These are phyloP conservation scores for Drosophila pseudoobscura DNA, from an alignment of 1,140 invertebrate species.

Conservation along the genomic window DNA sequence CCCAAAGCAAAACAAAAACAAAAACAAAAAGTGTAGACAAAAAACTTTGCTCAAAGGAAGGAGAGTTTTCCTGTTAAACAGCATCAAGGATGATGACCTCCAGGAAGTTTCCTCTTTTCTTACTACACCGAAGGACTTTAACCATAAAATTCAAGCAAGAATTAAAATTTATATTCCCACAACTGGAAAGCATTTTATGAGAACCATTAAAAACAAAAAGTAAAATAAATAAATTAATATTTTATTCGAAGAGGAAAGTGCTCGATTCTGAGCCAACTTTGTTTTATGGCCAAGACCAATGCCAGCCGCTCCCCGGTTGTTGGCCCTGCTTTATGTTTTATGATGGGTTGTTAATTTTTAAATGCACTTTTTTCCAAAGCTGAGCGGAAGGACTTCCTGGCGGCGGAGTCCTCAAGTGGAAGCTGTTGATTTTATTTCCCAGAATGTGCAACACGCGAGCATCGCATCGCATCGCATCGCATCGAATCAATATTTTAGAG, in stretches of 20 bases:
- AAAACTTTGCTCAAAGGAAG: not conserved
- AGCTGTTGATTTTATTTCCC: slow-evolving; percentile 48
- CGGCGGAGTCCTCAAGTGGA: slow-evolving; percentile 28
- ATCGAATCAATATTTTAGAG: slow-evolving; percentile 52
- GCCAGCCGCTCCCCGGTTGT: slow-evolving; percentile 19
- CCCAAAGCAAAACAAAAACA: too few species aligned
- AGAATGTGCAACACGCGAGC: slow-evolving; percentile 29
- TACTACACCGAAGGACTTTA: not conserved
- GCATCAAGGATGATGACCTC: too few species aligned
- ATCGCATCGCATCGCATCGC: slow-evolving; percentile 16
- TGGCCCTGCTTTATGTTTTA: slow-evolving; percentile 44
- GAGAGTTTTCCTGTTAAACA: too few species aligned
- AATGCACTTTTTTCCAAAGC: slow-evolving; percentile 46
- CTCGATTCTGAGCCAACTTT: slow-evolving; percentile 35
- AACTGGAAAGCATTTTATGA: slow-evolving; percentile 55
- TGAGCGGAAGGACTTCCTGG: slow-evolving; percentile 21
- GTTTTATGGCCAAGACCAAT: slow-evolving; percentile 55
- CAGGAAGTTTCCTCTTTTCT: too few species aligned
- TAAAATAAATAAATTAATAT: slow-evolving; percentile 69
- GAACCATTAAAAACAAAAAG: slow-evolving; percentile 48
- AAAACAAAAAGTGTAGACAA: too few species aligned
- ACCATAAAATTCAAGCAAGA: slow-evolving; percentile 30
- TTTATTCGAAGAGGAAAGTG: slow-evolving; percentile 30
- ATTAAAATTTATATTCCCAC: slow-evolving; percentile 60
- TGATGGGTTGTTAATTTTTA: slow-evolving; percentile 56